phyloP scores from a whole-genome alignment of 2,113 vertebrate species.

The Tragelaphus imberbis region DNA sequence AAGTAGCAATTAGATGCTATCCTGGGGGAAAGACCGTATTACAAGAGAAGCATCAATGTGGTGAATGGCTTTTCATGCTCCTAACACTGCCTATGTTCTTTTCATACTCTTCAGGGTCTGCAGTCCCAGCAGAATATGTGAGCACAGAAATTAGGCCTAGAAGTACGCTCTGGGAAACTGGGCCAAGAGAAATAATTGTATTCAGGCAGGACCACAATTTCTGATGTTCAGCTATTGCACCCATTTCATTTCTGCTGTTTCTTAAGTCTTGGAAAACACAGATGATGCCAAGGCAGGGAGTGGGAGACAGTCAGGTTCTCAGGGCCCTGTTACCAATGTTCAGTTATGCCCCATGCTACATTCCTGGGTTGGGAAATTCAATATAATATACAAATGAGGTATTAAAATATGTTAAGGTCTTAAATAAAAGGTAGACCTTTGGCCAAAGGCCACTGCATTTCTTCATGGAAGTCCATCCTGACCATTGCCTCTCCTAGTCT shows the following conservation, averaged over 20 bases:
- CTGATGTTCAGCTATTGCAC: conserved; percentile 32
- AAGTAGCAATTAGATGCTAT: conserved; percentile 86
- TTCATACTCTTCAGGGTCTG: conserved; percentile 80
- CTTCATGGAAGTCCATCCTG: not conserved
- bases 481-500: not conserved
- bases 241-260: conserved; percentile 44
- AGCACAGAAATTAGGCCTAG: conserved; percentile 81
- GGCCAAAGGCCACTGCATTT: not conserved
- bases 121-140: conserved; percentile 76
- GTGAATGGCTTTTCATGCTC: conserved; percentile 79
- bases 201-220: conserved; percentile 71
- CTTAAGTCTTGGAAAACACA: conserved; percentile 68
- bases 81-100: conserved; percentile 76
- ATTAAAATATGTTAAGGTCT: not conserved
- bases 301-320: not conserved
- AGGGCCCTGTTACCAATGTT: not conserved
- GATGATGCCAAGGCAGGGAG: not conserved
- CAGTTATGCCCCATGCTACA: not conserved
- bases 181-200: conserved; percentile 76
- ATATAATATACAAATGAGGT: not conserved
- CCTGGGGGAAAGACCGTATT: conserved; percentile 82
- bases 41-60: conserved; percentile 80
- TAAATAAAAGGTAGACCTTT: not conserved
- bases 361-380: not conserved
- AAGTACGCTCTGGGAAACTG: conserved; percentile 78